Evolutionary conservation across 2,888 invertebrate species (phyloP).

Genomic region (Pyrocoelia pectoralis): DNA sequence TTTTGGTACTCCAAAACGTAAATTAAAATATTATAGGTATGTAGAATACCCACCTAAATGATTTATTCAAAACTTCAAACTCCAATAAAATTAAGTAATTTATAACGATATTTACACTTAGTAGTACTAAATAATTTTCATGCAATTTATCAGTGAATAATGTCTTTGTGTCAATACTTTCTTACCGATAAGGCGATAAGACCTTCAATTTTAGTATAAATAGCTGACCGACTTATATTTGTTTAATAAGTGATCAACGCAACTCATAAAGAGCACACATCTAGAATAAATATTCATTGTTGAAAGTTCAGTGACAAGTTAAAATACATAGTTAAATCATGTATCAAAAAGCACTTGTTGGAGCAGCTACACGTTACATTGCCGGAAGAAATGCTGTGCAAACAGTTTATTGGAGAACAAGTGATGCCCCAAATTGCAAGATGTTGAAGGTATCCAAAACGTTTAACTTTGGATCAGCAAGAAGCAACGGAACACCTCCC

Average conservation of each 20-base stretch:
- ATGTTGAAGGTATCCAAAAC: slow-evolving; percentile 54
- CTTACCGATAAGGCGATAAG: slow-evolving; percentile 8
- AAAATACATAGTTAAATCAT: slow-evolving; percentile 48
- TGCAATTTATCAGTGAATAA: slow-evolving; percentile 7
- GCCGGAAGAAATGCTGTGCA: slow-evolving; percentile 78
- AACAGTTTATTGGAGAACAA: slow-evolving; percentile 78
- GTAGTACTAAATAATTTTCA: not conserved
- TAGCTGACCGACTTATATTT: not conserved
- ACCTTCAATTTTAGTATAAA: slow-evolving; percentile 20
- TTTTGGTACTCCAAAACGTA: too few relatives aligned
- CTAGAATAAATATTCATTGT: not conserved
- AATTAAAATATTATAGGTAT: too few relatives aligned
- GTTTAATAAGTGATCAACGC: not conserved
- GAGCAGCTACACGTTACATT: slow-evolving; percentile 75
- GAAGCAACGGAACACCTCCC: slow-evolving; percentile 17
- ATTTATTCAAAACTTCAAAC: too few relatives aligned
- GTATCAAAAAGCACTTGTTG: slow-evolving; percentile 66
- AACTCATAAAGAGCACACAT: not conserved
- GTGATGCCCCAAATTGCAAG: slow-evolving; percentile 51
- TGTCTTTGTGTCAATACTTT: slow-evolving; percentile 1
- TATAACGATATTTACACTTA: too few relatives aligned
- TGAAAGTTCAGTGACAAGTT: slow-evolving; percentile 18
- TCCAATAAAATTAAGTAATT: too few relatives aligned
- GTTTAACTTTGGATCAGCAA: slow-evolving; percentile 46
- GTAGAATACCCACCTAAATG: too few relatives aligned